These are phyloP conservation scores for Marcusenius ussheri DNA, from an alignment of 2,113 vertebrate genomes.

Conservation along the genomic window DNA sequence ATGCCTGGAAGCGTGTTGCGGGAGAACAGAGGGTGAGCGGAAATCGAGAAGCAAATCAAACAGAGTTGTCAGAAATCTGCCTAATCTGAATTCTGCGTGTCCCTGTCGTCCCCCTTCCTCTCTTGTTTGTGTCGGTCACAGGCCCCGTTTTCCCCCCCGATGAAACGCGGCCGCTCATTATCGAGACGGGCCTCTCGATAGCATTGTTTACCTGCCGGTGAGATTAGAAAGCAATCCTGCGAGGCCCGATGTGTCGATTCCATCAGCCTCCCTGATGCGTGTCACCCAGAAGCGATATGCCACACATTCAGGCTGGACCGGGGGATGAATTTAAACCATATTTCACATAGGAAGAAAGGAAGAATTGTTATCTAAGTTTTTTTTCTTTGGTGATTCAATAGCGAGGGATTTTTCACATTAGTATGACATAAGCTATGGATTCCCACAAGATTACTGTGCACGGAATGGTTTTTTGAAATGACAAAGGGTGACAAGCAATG, in stretches of 20 bases:
- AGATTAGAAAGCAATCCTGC: neutral
- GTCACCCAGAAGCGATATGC: neutral
- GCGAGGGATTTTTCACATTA: neutral
- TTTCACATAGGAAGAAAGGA: neutral
- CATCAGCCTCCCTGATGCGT: neutral
- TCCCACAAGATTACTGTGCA: neutral
- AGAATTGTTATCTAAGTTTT: neutral
- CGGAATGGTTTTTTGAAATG: neutral
- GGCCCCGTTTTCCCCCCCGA: neutral
- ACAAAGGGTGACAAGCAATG: neutral
- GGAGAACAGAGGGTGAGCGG: neutral
- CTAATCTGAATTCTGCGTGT: neutral
- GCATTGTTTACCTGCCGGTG: neutral
- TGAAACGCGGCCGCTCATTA: conserved; percentile 7
- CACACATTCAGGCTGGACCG: neutral
- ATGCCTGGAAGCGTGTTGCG: neutral
- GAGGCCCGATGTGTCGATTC: neutral
- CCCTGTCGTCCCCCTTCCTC: neutral
- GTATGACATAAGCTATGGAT: neutral
- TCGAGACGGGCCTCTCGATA: neutral
- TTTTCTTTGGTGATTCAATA: neutral
- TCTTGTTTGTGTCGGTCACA: neutral
- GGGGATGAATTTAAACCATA: neutral
- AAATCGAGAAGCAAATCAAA: conserved; percentile 20
- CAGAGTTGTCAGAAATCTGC: neutral